A percentile compares a stretch with the other conserved stretches of the same genome.
phyloP scores from a whole-genome alignment of 2,888 invertebrate genomes.

The Lutraria lutraria region DNA sequence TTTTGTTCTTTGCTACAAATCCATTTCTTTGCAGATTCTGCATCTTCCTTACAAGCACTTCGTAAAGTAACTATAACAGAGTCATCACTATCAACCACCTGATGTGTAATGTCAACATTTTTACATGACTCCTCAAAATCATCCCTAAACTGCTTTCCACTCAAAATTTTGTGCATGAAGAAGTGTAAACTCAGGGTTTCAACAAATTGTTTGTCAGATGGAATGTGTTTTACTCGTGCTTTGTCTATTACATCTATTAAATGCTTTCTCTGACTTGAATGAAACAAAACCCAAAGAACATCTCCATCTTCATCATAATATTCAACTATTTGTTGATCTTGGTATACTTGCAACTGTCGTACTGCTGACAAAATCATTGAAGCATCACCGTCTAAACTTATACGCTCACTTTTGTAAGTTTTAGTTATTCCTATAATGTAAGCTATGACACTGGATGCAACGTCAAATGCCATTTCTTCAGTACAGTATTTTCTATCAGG shows the following conservation, averaged over 20 bases:
- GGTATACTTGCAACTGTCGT: neutral
- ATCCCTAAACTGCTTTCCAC: neutral
- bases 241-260: neutral
- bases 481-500: neutral
- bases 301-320: neutral
- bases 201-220: neutral
- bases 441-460: neutral
- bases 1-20: neutral
- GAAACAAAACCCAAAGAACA: neutral
- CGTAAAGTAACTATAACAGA: neutral
- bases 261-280: neutral
- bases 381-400: neutral
- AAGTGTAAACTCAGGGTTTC: neutral
- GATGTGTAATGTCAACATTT: neutral
- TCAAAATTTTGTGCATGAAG: neutral
- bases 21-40: neutral
- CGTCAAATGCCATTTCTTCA: neutral
- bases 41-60: neutral
- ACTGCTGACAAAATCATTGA: neutral
- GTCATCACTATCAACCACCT: neutral
- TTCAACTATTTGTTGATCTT: neutral
- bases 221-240: neutral
- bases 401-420: neutral
- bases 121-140: neutral
- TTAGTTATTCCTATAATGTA: neutral